phyloP scores from a whole-genome alignment of 2,113 vertebrate species.

The Ceratotherium simum region DNA sequence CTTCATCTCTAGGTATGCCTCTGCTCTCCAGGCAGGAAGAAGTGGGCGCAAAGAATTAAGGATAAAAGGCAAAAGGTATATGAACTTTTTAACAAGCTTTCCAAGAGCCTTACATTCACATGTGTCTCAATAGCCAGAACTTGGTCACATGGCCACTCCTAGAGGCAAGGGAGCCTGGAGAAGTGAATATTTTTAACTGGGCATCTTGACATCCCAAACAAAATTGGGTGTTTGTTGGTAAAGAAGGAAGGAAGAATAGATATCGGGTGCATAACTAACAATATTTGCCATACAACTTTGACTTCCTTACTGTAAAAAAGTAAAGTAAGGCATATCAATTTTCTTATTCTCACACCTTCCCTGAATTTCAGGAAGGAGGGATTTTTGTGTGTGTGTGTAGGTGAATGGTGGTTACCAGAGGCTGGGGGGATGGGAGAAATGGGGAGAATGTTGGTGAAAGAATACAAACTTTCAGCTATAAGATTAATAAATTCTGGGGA shows the following conservation, averaged over 20 bases:
- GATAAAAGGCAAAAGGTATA: background rate
- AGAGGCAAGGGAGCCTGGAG: background rate
- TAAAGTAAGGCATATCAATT: background rate
- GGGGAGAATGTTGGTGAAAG: background rate
- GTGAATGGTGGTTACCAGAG: background rate
- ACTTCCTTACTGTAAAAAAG: background rate
- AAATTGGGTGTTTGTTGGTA: background rate
- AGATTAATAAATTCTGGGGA: background rate
- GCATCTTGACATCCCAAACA: background rate
- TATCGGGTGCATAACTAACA: background rate
- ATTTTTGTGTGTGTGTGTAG: no score
- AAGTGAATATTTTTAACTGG: background rate
- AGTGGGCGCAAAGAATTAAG: background rate
- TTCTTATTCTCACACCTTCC: background rate
- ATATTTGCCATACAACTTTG: background rate
- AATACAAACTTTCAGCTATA: background rate
- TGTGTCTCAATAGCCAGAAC: background rate
- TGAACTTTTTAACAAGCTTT: background rate
- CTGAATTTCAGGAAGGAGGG: background rate
- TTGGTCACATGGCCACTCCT: background rate
- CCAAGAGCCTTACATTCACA: background rate
- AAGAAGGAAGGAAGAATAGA: background rate
- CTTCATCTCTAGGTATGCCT: background rate
- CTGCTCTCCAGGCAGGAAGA: background rate
- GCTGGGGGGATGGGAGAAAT: fast-evolving